phyloP scores from a whole-genome alignment of 2,888 invertebrate species.

The Tuberolachnus salignus region DNA sequence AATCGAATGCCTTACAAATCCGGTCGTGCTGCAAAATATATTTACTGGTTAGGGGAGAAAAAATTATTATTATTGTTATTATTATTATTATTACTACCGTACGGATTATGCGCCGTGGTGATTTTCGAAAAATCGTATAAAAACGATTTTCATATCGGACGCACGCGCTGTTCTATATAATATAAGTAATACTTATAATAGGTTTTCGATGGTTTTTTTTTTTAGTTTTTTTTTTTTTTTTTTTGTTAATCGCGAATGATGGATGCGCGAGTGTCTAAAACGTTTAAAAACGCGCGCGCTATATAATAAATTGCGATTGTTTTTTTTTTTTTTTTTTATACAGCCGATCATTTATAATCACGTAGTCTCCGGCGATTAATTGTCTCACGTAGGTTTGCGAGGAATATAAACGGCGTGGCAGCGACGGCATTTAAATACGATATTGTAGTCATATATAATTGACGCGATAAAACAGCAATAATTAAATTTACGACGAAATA shows the following conservation, averaged over 20 bases:
- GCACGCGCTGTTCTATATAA: too few species aligned
- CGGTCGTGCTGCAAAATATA: too few species aligned
- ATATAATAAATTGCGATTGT: constrained; percentile 35
- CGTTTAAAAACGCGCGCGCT: constrained; percentile 13
- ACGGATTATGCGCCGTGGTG: too few species aligned
- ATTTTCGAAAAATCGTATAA: too few species aligned
- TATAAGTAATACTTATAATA: not conserved
- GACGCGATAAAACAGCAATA: constrained; percentile 32
- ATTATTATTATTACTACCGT: too few species aligned
- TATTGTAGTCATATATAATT: not conserved
- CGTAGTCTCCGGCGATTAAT: constrained; percentile 25
- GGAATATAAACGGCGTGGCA: not conserved
- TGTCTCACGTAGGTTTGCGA: not conserved
- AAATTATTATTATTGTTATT: too few species aligned
- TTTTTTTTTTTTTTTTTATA: too few species aligned
- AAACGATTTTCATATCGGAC: too few species aligned
- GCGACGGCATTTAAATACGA: too few species aligned
- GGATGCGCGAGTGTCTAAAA: constrained; percentile 10
- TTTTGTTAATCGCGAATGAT: constrained; percentile 16
- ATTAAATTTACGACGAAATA: constrained; percentile 30
- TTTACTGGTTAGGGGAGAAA: too few species aligned
- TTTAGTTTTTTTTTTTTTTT: not conserved
- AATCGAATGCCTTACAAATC: too few species aligned
- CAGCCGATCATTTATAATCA: constrained; percentile 32
- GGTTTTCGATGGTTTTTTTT: not conserved